These are phyloP conservation scores for Nasua narica DNA, from an alignment of 2,797 vertebrate genomes.

Conservation along the genomic window DNA sequence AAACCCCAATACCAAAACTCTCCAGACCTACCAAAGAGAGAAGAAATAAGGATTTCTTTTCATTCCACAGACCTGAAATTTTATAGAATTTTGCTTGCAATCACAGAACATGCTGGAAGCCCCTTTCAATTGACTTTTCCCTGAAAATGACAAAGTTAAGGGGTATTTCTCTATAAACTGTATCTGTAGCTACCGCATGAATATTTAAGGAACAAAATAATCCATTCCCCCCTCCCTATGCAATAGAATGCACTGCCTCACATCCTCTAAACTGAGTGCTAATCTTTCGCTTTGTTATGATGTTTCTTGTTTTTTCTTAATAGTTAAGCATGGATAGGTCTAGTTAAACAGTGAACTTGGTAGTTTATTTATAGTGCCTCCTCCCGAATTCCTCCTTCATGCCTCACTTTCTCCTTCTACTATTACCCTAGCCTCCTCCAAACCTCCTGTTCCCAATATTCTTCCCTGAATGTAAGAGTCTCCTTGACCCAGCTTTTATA, in stretches of 20 bases:
- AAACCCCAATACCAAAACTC: not conserved
- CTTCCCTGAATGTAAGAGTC: not conserved
- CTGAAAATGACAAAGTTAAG: not conserved
- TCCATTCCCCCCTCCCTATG: not conserved
- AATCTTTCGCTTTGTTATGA: not conserved
- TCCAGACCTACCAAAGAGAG: not conserved
- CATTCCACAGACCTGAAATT: not conserved
- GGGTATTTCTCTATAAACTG: conserved; percentile 31
- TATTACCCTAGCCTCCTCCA: not conserved
- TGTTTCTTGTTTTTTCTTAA: not conserved
- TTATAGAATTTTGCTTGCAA: not conserved
- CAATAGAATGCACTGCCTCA: not conserved
- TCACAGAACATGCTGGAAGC: not conserved
- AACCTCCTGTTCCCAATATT: not conserved
- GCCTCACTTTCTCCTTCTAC: not conserved
- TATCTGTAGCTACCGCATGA: not conserved
- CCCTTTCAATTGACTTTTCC: conserved; percentile 9
- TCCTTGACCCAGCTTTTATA: not conserved
- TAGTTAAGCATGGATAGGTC: not conserved
- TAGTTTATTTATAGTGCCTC: not conserved
- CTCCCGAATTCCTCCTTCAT: not conserved
- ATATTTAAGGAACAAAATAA: conserved; percentile 12
- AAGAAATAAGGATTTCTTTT: conserved; percentile 28
- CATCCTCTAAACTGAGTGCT: not conserved
- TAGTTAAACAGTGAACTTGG: not conserved